Evolutionary conservation across 2,113 vertebrate species (phyloP), one percentile per base, ranked within the genome.

Genomic region (Zapornia atra): DNA sequence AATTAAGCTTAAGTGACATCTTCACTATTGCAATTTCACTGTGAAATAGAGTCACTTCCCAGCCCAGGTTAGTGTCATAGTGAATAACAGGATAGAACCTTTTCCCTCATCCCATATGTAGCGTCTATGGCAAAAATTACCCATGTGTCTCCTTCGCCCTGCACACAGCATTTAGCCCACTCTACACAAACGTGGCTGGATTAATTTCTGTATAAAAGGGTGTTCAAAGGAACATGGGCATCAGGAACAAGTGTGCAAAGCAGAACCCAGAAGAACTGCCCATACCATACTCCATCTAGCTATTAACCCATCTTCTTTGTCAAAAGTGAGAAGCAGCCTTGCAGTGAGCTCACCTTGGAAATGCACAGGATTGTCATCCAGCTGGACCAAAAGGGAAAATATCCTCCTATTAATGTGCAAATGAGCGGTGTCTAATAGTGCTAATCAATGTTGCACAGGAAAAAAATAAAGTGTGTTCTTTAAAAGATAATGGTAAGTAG

Each of bases 201-300:
- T 82, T 29, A 79, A 50, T 44, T 94, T 82, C 63, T 61, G 28
- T 92, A 70, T 71, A 76, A 82, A 54, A 84, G 15, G 11, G 19
- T 65, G 17, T 80, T 77, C 86, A 89, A 90, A 96, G 57, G 22
- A n/a, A 86, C 68, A 69, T 10, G 28, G 28, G 25, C 15, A 38
- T 50, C 54, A 92, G 48, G 65, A 65, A 44, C 19, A 73, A 64
- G 26, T 36, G 53, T 50, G 24, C 50, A 89, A 86, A 65, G 60
- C 38, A 71, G 63, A 80, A 78, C 8, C 12, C 28, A n/a, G 26
- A 59, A 89, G 70, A 77, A 88, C 33, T 60, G 57, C 44, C 66
- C 95, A 91, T 82, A 19, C 83, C 89, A 65, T 59, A 94, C 83
- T 96, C 81, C 83, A 89, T 85, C 91, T 96, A 93, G 88, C 94